These are phyloP conservation scores for Drosophila seguyi DNA, from an alignment of 1,140 invertebrate species.

Conservation along the genomic window DNA sequence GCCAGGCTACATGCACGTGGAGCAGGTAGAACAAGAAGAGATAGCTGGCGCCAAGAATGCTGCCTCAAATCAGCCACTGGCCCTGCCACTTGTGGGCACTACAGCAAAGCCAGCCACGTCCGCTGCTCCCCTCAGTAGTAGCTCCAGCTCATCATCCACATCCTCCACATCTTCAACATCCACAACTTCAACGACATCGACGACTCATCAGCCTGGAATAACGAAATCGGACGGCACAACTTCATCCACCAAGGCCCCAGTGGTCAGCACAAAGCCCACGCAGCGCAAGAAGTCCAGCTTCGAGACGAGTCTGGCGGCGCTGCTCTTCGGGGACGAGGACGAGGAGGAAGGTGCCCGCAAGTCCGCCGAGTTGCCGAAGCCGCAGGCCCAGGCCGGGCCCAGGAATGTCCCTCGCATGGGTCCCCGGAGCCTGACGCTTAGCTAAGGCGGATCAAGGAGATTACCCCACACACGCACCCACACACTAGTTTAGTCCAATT, in stretches of 20 bases:
- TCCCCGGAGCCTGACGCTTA: conserved; percentile 66
- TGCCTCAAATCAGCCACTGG: conserved; percentile 54
- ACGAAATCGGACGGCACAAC: conserved; percentile 28
- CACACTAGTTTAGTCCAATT: conserved; percentile 62
- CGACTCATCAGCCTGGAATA: conserved; percentile 32
- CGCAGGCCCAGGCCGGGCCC: conserved; percentile 52
- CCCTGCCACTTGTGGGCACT: conserved; percentile 45
- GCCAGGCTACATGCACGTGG: conserved; percentile 63
- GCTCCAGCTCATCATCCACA: conserved; percentile 26
- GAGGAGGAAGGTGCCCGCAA: conserved; percentile 68
- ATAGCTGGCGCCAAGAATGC: conserved; percentile 20
- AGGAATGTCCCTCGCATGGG: conserved; percentile 77
- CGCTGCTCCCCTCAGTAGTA: conserved; percentile 17
- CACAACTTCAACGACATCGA: conserved; percentile 43
- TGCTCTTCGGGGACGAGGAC: conserved; percentile 80
- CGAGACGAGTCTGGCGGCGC: conserved; percentile 77
- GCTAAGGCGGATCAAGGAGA: conserved; percentile 30
- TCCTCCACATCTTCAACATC: conserved; percentile 7
- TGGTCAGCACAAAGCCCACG: conserved; percentile 34
- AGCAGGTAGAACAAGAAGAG: conserved; percentile 49
- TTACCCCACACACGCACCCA: conserved; percentile 4
- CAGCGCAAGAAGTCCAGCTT: conserved; percentile 71
- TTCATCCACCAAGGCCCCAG: conserved; percentile 42
- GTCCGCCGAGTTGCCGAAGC: conserved; percentile 34
- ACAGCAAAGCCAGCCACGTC: conserved; percentile 28